Percentiles rank a stretch among this genome's conserved stretches.
These are phyloP conservation scores for Lasius platythorax DNA, from an alignment of 2,888 invertebrate species.

Conservation along the genomic window DNA sequence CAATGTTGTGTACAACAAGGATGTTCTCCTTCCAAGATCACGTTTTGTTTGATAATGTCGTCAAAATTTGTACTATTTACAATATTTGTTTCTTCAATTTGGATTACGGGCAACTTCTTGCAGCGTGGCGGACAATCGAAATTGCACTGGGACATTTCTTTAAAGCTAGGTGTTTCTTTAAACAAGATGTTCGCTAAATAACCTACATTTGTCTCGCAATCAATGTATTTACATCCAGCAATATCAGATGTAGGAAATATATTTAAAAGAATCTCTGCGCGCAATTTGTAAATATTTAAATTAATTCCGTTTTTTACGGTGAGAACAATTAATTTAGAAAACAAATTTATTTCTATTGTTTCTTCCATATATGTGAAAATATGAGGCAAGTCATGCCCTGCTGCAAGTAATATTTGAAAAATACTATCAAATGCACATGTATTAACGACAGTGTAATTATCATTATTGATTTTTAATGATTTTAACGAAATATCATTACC, in stretches of 20 bases:
- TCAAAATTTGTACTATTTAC: neutral
- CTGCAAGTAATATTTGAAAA: too few relatives aligned
- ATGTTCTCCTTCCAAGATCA: neutral
- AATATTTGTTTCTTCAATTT: neutral
- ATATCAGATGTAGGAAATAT: neutral
- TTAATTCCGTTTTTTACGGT: too few relatives aligned
- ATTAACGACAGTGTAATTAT: too few relatives aligned
- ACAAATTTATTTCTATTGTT: too few relatives aligned
- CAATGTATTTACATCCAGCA: conserved; percentile 10
- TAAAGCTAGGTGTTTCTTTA: neutral
- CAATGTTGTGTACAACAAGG: conserved; percentile 8
- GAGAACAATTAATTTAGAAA: too few relatives aligned
- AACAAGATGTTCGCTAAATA: conserved; percentile 7
- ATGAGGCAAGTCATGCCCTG: too few relatives aligned
- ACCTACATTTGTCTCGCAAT: conserved; percentile 25
- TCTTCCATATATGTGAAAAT: too few relatives aligned
- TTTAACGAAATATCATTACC: neutral
- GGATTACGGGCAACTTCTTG: neutral
- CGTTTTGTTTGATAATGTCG: neutral
- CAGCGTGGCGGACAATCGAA: neutral
- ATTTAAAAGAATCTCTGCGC: neutral
- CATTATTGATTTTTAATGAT: too few relatives aligned
- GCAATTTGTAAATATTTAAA: too few relatives aligned
- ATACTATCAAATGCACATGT: too few relatives aligned
- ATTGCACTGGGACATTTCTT: neutral